Evolutionary conservation across 2,888 invertebrate genomes (phyloP).

Genomic region (Torymus texanus): DNA sequence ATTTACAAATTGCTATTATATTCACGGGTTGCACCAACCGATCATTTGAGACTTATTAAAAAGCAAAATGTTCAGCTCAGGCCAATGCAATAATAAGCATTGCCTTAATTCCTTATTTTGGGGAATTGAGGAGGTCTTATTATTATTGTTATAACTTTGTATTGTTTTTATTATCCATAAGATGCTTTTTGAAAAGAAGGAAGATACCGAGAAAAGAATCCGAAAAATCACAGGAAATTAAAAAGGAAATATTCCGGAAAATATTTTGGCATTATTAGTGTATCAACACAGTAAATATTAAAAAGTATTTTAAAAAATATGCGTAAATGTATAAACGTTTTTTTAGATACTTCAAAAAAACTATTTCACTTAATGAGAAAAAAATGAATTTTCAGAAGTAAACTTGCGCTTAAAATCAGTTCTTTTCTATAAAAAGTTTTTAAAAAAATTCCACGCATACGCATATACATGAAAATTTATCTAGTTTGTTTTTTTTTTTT

Average conservation of each 20-base stretch:
- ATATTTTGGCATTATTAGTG: constrained; percentile 35
- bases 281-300: constrained; percentile 27
- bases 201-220: constrained; percentile 25
- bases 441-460: constrained; percentile 7
- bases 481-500: background rate
- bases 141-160: background rate
- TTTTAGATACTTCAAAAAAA: constrained; percentile 31
- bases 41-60: constrained; percentile 45
- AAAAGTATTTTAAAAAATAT: constrained; percentile 40
- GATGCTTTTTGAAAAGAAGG: constrained; percentile 22
- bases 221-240: constrained; percentile 19
- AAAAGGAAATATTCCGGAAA: constrained; percentile 19
- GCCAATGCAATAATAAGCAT: constrained; percentile 5
- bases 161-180: constrained; percentile 16
- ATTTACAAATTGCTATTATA: constrained; percentile 71
- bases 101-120: background rate
- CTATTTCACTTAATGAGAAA: constrained; percentile 17
- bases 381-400: constrained; percentile 20
- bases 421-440: constrained; percentile 47
- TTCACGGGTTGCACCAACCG: constrained; percentile 66
- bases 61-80: constrained; percentile 14
- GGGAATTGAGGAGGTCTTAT: background rate
- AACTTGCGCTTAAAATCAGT: constrained; percentile 48
- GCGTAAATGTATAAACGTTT: constrained; percentile 22
- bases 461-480: background rate